Base-by-base conservation (phyloP, 2,113 vertebrate species). In the Odocoileus hemionus region DNA sequence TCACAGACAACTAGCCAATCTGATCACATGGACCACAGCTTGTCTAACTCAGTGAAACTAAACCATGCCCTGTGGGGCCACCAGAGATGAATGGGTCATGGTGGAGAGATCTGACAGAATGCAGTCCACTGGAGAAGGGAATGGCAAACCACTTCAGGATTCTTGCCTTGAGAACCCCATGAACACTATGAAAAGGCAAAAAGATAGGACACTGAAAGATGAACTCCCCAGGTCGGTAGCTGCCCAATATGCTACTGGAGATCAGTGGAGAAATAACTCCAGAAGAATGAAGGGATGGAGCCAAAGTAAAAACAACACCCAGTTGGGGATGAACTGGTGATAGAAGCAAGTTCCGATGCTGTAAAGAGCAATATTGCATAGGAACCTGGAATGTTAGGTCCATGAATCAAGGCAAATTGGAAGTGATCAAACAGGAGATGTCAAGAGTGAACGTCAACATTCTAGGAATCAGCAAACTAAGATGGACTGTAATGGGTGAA, bases 11-110 rank as follows among this genome's bases (percentile, higher is more conserved):
- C 60, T 61, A 33, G 60, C 60, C 60, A 61, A 61, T 61, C 28
- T 61, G 60, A 61, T 61, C 6, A 61, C 14, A 16, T 61, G 60
- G 28, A 15, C 6, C 60, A 61, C 14, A 33, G 60, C 6, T 64
- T 33, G 14, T 33, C 60, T 64, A 64, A 16, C 60, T 64, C 14
- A 64, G 7, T 33, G 60, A 64, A 33, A 64, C 30, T 64, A 64
- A 64, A 14, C 14, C 30, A 8, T 33, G 15, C 30, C 7, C 7
- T 16, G 60, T 33, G 30, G 30, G 6, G 30, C 7, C 60, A 33
- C 14, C 6, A 14, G 33, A 64, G 60, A 33, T 7, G 30, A 3
- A 33, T 0, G 6, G 7, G 6, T 64, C 60, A 64, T 30, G 0
- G 60, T 64, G 60, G 60, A 64, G 14, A 33, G 30, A 7, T 30